Base-by-base conservation (phyloP, 2,888 invertebrate species). In the Ligdia adustata region DNA sequence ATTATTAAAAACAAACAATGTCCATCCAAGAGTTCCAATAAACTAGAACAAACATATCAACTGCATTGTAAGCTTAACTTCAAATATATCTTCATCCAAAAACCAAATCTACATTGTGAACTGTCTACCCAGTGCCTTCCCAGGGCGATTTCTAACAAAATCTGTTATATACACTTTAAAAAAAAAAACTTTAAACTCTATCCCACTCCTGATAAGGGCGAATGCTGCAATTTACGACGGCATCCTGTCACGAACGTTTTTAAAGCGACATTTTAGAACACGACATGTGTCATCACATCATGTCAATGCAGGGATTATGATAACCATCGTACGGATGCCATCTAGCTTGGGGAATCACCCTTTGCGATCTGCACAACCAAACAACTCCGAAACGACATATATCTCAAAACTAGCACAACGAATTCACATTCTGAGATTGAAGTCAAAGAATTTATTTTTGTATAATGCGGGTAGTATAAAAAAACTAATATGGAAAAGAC, bases 241-340 rank as follows among this genome's bases (percentile, higher is more conserved):
- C 40, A 42, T 44, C 58, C n/a, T n/a, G n/a, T 45, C 55, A 59
- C 55, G 50, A 34, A 55, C 4, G 53, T 76, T 84, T 82, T 84
- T 77, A 79, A 79, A 83, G 72, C 72, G 74, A 82, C 81, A 82
- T 86, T 89, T 82, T 84, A 80, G 76, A 82, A 77, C 82, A 78
- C 87, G 90, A 89, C 89, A 90, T 90, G 89, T 90, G 90, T 90
- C 90, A 86, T 90, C 90, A 90, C 90, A 90, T 90, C 83, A 87
- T 79, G 85, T 90, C 89, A 88, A 88, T 88, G 88, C 81, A 78
- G 82, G 88, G 90, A 90, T 90, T 90, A 90, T 88, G 90, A 90
- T 90, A 89, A 88, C 89, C 80, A 89, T 89, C 90, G 87, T 79
- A 78, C 83, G 82, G 80, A 87, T 86, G 84, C 75, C 85, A 87